phyloP scores from a whole-genome alignment of 1,140 invertebrate species.

The Bathynomus jamesi region DNA sequence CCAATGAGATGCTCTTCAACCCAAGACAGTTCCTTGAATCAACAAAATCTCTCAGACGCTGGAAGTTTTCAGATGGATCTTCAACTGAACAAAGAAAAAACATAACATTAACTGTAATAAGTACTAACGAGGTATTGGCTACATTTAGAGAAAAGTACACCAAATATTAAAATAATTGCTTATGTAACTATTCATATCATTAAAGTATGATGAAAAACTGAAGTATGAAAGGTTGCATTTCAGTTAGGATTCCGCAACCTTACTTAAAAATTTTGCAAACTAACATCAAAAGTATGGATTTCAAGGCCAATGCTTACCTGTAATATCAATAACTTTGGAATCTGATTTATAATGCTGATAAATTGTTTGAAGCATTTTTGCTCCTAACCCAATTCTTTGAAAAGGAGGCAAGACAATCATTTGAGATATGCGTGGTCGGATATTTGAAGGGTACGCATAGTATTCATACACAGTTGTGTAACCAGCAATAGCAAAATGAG shows the following conservation, averaged over 20 bases:
- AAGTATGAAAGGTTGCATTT: too few species aligned
- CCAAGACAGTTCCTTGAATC: background rate
- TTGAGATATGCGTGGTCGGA: constrained; percentile 82
- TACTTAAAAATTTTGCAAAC: too few species aligned
- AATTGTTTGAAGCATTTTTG: constrained; percentile 64
- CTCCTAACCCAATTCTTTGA: constrained; percentile 73
- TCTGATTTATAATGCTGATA: constrained; percentile 64
- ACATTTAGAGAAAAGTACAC: too few species aligned
- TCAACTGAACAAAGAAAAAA: too few species aligned
- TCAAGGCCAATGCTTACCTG: constrained; percentile 55
- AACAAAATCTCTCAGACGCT: background rate
- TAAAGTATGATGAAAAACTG: too few species aligned
- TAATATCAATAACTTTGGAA: constrained; percentile 73
- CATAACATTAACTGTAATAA: too few species aligned
- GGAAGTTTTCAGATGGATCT: background rate
- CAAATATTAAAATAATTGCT: too few species aligned
- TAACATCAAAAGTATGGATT: too few species aligned
- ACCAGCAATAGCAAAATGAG: constrained; percentile 68
- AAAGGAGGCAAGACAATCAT: constrained; percentile 83
- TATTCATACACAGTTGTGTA: constrained; percentile 90
- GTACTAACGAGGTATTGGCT: too few species aligned
- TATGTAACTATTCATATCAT: too few species aligned
- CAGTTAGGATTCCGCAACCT: too few species aligned
- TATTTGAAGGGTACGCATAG: constrained; percentile 81
- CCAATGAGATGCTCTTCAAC: background rate